These are phyloP conservation scores for Corythornis leucogaster DNA, from an alignment of 2,797 vertebrate genomes.

Conservation along the genomic window DNA sequence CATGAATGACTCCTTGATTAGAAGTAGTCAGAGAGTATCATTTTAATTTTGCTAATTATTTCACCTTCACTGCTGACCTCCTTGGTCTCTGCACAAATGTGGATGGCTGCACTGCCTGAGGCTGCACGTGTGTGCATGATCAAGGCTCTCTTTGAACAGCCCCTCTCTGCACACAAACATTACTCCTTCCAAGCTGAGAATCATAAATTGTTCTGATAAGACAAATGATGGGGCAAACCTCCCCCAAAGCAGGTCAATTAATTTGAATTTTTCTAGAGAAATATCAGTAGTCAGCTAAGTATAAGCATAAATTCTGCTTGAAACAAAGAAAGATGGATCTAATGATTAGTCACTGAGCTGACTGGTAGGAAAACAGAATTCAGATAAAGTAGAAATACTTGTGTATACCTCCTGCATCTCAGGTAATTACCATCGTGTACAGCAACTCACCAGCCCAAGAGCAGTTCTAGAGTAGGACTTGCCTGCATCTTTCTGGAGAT, in stretches of 20 bases:
- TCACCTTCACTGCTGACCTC: neutral
- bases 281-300: neutral
- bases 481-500: neutral
- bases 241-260: neutral
- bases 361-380: neutral
- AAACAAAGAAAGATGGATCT: neutral
- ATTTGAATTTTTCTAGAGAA: neutral
- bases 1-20: neutral
- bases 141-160: neutral
- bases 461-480: neutral
- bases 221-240: rapidly evolving
- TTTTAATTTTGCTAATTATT: neutral
- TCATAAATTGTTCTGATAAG: neutral
- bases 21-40: neutral
- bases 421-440: neutral
- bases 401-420: neutral
- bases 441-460: neutral
- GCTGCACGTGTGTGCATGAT: neutral
- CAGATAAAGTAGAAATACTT: neutral
- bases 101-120: neutral
- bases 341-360: neutral
- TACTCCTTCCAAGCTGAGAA: neutral
- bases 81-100: neutral
- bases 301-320: neutral
- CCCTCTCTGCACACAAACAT: neutral